A percentile compares a stretch with the other conserved stretches of the same genome.
Evolutionary conservation across 2,888 invertebrate species (phyloP).

Genomic region (Beris morrisii): DNA sequence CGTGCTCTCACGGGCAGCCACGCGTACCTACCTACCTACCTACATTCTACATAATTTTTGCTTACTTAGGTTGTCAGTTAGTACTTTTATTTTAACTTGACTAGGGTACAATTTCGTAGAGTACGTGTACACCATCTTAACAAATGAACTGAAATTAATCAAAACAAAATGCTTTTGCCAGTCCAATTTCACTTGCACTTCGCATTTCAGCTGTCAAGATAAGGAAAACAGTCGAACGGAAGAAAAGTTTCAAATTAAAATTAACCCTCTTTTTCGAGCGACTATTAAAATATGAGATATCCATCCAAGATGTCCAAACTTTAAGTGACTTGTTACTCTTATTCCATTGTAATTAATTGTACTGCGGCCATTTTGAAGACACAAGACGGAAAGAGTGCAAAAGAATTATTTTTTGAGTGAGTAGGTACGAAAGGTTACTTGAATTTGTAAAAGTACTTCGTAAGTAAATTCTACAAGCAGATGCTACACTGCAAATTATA

Average conservation of each 20-base stretch:
- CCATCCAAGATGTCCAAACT: constrained; percentile 31
- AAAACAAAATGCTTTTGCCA: not conserved
- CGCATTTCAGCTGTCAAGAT: not conserved
- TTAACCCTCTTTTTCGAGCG: not conserved
- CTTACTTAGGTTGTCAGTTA: too few relatives aligned
- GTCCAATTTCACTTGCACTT: not conserved
- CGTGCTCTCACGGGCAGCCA: too few relatives aligned
- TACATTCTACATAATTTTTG: too few relatives aligned
- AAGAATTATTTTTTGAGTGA: not conserved
- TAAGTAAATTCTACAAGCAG: too few relatives aligned
- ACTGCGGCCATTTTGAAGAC: not conserved
- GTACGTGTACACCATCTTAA: not conserved
- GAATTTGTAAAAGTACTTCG: too few relatives aligned
- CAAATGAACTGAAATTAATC: constrained; percentile 4
- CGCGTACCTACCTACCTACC: too few relatives aligned
- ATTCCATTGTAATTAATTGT: constrained; percentile 24
- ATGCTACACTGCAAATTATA: too few relatives aligned
- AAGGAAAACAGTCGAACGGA: not conserved
- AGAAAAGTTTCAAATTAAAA: not conserved
- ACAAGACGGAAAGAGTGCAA: not conserved
- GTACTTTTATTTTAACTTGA: too few relatives aligned
- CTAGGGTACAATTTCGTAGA: too few relatives aligned
- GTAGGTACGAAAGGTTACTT: not conserved
- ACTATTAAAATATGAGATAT: constrained; percentile 26
- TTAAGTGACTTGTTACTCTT: constrained; percentile 23